Evolutionary conservation across 2,888 invertebrate species (phyloP), one percentile per base, ranked within the genome.

Genomic region (Trissolcus japonicus): DNA sequence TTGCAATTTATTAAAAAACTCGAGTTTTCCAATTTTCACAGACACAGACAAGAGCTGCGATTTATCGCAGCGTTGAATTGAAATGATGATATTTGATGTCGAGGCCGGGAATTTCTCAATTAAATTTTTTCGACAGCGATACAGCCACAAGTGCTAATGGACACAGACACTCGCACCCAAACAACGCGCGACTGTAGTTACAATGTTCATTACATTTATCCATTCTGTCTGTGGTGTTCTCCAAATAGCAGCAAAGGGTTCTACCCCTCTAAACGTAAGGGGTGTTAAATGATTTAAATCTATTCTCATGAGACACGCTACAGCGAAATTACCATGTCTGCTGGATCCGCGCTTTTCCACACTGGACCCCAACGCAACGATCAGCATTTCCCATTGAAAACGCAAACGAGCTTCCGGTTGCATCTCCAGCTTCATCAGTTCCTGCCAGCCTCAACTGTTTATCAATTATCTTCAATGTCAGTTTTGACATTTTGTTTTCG

Each of bases 211-310:
- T 87, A 87, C 87, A 86, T 87, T 86, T 85, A 86, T 87, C 86
- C 80, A 78, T 82, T 66, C 79, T 80, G 82, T 81, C 77, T 85
- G 85, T 66, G 85, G 83, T 83, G 82, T 83, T 83, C 81, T 82
- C 84, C 83, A 81, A 85, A 83, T 81, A 80, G 80, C 80, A 46
- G 77, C 63, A 67, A 66, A 79, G 78, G 80, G 80, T 78, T 75
- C 76, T 62, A 60, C 71, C 80, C 80, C 72, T 80, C 80, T 65
- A 75, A 80, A 85, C 86, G 84, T 84, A 86, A 87, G 88, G n/a
- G 85, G 85, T 83, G 86, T 87, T 87, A 86, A 88, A 88, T 86
- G 87, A 87, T 88, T 87, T 87, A 87, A 88, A 88, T 87, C 87
- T 83, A 87, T 88, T 86, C 82, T 76, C 75, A 69, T 75, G 73